Conservation (phyloP, 2,113 vertebrate species). For the Ellobius talpinus region DNA sequence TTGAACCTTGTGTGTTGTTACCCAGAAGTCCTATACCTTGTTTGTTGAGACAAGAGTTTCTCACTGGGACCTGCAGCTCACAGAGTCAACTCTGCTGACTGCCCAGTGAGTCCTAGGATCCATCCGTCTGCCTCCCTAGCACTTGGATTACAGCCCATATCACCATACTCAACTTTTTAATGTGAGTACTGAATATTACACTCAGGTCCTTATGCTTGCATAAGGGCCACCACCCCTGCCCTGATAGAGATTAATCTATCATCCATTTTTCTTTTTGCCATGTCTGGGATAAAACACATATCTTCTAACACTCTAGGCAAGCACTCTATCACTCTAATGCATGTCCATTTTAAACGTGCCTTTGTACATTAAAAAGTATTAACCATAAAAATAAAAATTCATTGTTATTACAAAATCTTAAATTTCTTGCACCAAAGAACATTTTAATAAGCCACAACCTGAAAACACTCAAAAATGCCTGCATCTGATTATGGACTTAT, state of each 20-base stretch:
- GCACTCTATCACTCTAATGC: accelerated
- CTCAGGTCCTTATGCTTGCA: not conserved
- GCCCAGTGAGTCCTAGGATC: not conserved
- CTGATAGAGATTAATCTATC: not conserved
- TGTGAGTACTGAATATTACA: no score
- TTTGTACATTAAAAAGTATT: not conserved
- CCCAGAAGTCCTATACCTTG: not conserved
- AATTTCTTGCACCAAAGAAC: not conserved
- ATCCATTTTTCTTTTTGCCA: not conserved
- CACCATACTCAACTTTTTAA: no score
- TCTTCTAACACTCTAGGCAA: not conserved
- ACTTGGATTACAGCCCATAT: not conserved
- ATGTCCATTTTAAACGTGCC: not conserved
- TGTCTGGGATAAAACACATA: not conserved
- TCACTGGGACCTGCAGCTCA: not conserved
- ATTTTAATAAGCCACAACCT: not conserved
- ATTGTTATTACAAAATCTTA: not conserved
- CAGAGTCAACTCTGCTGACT: no score
- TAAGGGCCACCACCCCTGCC: not conserved
- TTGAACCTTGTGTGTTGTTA: not conserved
- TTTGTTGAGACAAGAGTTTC: not conserved
- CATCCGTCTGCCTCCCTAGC: not conserved
- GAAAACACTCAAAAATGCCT: not conserved
- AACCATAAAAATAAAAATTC: not conserved
- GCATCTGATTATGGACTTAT: not conserved